These are phyloP conservation scores for Steatocranus sp. DNA, from an alignment of 2,797 vertebrate species.

Conservation along the genomic window DNA sequence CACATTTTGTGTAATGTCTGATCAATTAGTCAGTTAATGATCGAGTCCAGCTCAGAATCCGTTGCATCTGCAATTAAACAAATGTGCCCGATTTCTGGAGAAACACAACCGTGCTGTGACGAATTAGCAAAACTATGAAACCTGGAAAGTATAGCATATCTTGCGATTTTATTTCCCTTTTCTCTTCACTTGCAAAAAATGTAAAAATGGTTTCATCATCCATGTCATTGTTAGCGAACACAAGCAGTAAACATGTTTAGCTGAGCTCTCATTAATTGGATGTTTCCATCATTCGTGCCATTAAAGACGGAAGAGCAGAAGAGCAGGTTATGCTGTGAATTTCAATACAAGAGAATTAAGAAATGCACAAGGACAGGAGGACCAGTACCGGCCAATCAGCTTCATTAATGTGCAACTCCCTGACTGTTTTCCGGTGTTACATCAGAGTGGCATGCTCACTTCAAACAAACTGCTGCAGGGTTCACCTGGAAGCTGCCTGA, in stretches of 20 bases:
- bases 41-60: neutral
- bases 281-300: slow-evolving; percentile 25
- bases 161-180: neutral
- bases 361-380: neutral
- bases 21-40: slow-evolving; percentile 24
- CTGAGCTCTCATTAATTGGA: slow-evolving; percentile 43
- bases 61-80: neutral
- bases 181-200: neutral
- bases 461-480: slow-evolving; percentile 64
- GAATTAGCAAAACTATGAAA: slow-evolving; percentile 1
- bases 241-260: slow-evolving; percentile 12
- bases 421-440: slow-evolving; percentile 46
- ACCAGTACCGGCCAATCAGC: slow-evolving; percentile 22
- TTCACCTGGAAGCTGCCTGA: slow-evolving; percentile 69
- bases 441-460: slow-evolving; percentile 48
- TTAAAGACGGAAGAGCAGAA: slow-evolving; percentile 11
- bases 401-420: slow-evolving; percentile 38
- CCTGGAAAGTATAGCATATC: neutral
- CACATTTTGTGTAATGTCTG: neutral
- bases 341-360: slow-evolving; percentile 19
- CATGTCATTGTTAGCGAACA: slow-evolving; percentile 24
- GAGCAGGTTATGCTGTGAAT: slow-evolving; percentile 16
- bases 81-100: neutral
- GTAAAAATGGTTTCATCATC: slow-evolving; percentile 51
- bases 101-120: neutral